A percentile compares a stretch with the other conserved stretches of the same genome.
These are phyloP conservation scores for Marmota flaviventris DNA, from an alignment of 2,113 vertebrate genomes.

Conservation along the genomic window DNA sequence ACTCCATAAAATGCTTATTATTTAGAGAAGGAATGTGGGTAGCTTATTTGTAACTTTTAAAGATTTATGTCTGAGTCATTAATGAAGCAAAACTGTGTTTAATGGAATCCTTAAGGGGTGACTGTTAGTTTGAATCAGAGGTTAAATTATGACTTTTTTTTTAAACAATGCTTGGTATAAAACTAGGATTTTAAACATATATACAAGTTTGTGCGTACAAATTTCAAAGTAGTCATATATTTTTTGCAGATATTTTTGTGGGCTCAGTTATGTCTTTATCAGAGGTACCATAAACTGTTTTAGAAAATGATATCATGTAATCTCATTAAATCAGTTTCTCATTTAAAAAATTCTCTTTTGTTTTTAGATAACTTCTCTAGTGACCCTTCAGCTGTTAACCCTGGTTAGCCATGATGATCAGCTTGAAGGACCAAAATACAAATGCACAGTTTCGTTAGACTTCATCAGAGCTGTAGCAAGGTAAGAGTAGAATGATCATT, in stretches of 20 bases:
- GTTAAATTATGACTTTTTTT: not conserved
- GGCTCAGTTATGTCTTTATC: conserved; percentile 48
- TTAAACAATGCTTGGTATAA: not conserved
- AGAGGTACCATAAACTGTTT: conserved; percentile 42
- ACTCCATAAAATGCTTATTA: conserved; percentile 37
- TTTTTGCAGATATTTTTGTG: conserved; percentile 20
- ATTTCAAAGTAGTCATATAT: conserved; percentile 19
- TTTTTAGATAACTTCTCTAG: conserved; percentile 95
- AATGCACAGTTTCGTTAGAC: conserved; percentile 96
- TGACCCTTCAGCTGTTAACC: conserved; percentile 95
- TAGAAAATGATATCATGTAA: conserved; percentile 12
- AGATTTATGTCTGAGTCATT: conserved; percentile 10
- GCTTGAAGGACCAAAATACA: conserved; percentile 96
- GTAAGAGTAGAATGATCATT: conserved; percentile 84
- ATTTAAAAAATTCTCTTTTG: conserved; percentile 71
- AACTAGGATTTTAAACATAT: not conserved
- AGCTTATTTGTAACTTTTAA: conserved; percentile 38
- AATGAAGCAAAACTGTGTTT: conserved; percentile 43
- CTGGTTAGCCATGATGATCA: conserved; percentile 95
- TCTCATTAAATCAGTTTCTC: conserved; percentile 55
- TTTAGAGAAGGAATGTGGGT: not conserved
- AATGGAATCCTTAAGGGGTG: not conserved
- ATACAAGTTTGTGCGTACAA: not conserved
- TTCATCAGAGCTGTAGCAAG: conserved; percentile 96
- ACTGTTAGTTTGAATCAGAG: conserved; percentile 9